A percentile compares a stretch with the other conserved stretches of the same genome.
Evolutionary conservation across 2,797 vertebrate species (phyloP).

Genomic region (Peromyscus eremicus): DNA sequence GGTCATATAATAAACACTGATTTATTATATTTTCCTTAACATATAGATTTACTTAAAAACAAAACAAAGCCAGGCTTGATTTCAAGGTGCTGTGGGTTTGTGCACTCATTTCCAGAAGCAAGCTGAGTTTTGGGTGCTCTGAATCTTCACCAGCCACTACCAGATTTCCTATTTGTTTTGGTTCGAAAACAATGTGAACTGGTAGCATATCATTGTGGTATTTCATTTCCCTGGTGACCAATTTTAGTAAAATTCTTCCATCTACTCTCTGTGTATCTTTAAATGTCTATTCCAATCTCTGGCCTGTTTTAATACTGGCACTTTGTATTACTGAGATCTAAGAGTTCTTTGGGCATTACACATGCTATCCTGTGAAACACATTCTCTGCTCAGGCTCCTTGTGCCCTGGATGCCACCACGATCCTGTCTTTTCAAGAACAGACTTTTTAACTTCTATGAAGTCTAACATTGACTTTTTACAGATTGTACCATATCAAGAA

Average conservation of each 20-base stretch:
- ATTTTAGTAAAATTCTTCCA: not conserved
- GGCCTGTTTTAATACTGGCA: not conserved
- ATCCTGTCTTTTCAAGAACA: not conserved
- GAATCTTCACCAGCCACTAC: not conserved
- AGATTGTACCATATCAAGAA: not conserved
- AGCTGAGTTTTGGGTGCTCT: not conserved
- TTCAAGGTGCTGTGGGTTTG: not conserved
- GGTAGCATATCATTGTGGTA: not conserved
- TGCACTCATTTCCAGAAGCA: not conserved
- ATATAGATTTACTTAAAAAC: not conserved
- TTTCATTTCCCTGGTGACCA: not conserved
- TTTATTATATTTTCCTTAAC: not conserved
- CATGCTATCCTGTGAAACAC: not conserved
- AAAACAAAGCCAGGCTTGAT: not conserved
- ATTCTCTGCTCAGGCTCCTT: not conserved
- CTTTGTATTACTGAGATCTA: not conserved
- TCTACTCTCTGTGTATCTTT: not conserved
- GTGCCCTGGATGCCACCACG: not conserved
- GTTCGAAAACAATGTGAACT: not conserved
- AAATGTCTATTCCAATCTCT: not conserved
- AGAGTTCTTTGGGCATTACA: not conserved
- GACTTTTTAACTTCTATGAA: constrained; percentile 12
- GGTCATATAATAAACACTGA: not conserved
- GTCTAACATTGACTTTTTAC: not conserved
- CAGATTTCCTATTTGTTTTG: not conserved